Base-by-base conservation (phyloP, 2,797 vertebrate genomes). In the Rhinella marina region DNA sequence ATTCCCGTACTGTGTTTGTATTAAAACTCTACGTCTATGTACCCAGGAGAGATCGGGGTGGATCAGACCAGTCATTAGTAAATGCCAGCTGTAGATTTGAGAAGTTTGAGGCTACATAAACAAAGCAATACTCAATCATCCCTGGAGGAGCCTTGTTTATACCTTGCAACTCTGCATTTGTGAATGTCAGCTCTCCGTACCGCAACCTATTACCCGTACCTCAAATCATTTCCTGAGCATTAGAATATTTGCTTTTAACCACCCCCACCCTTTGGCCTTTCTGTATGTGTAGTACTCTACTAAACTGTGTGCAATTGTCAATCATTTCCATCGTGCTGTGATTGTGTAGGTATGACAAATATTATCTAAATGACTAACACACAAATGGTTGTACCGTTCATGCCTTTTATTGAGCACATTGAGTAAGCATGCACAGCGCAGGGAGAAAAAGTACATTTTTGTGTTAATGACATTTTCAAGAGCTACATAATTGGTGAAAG, bases 51-150 rank as follows among this genome's bases (percentile, higher is more conserved):
- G 66, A 81, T 88, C 68, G 27, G 66, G 54, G 75, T 32, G 87
- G 87, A 88, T 84, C 76, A 84, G 82, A 85, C 57, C 59, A 84
- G 80, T 62, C 76, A 79, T 81, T 85, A 85, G 86, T 81, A 88
- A 88, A 88, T 85, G 77, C 77, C 87, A 81, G 56, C 56, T 41
- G 64, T 25, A 70, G 62, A 59, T 80, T 19, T 61, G 52, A 83
- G 73, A 80, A 84, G 82, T 88, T 48, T 78, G 64, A 25, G 75
- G 59, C 82, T 84, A 83, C 66, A 73, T 79, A 79, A 85, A 70
- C 87, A 79, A 72, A 87, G 57, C 68, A 73, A 32, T 56, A 82
- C 72, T 82, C 68, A 82, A 52, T 81, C 68, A 27, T 82, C 70
- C 41, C 79, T 50, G 0, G 66, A 81, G 83, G 70, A 62, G 72